Base-by-base conservation (phyloP, 2,797 vertebrate species). In the Typhlichthys subterraneus region DNA sequence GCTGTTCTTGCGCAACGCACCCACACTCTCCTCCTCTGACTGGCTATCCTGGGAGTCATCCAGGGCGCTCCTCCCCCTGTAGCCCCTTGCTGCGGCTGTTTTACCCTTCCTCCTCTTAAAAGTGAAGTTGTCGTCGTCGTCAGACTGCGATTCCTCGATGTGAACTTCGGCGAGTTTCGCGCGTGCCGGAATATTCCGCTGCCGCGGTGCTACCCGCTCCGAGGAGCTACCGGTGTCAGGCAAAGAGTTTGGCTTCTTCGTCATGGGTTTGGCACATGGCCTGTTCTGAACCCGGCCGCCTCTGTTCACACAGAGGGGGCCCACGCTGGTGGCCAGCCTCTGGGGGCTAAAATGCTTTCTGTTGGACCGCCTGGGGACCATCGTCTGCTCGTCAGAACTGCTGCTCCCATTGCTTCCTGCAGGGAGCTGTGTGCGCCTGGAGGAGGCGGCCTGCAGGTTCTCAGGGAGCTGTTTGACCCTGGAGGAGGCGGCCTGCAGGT, bases 181-280 rank as follows among this genome's bases (percentile, higher is more conserved):
- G 14, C 58, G 51, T 7, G 19, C 11, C 14, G 3, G 0, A 5
- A 23, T 45, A 1, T 38, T 38, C 42, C 0, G 54, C 13, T 45
- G 74, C 2, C 33, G 59, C 8, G 5, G 0, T 0, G 33, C 42
- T 10, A 9, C 5, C 45, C 63, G 73, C 15, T 3, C 17, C 19
- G 65, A 11, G 31, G 49, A 29, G n/a, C 15, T 61, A 64, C 15
- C 54, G 5, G 64, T 59, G 17, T 56, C 33, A 1, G 5, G 50
- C 0, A 31, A 11, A 17, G 46, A 52, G 23, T 56, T 53, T 31
- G 59, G 58, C 45, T 50, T 78, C 50, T 59, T 70, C n/a, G 79
- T 63, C 3, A 12, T 54, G 12, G 1, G 10, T 14, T 5, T 53
- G 64, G 69, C 49, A 19, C 56, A 3, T 5, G 63, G 75, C 46